A percentile compares a stretch with the other conserved stretches of the same genome.
Conservation (phyloP, 2,113 vertebrate genomes). For the Corvus moneduloides region DNA sequence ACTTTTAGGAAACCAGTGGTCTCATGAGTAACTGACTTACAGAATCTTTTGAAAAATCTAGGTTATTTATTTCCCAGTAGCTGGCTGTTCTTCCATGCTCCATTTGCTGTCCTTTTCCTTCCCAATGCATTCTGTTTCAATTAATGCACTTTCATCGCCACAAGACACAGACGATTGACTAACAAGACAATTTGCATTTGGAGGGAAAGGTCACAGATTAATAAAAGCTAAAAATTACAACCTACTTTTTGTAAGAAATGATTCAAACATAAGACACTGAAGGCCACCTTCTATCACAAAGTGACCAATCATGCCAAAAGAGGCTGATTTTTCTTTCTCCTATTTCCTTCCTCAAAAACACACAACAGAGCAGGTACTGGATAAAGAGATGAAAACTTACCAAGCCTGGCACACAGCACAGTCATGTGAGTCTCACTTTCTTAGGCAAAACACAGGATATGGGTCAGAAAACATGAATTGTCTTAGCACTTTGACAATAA, state of each 20-base stretch:
- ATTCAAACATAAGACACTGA: not conserved
- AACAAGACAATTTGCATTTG: not conserved
- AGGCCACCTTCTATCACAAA: not conserved
- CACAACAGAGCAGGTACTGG: rapidly evolving
- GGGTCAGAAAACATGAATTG: conserved; percentile 31
- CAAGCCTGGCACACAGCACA: not conserved
- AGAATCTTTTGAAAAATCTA: not conserved
- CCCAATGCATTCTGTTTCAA: not conserved
- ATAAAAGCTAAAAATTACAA: not conserved
- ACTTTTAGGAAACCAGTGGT: not conserved
- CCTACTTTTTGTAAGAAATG: not conserved
- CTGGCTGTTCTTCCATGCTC: not conserved
- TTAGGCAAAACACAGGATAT: conserved; percentile 20
- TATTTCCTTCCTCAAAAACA: not conserved
- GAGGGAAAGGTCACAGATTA: not conserved
- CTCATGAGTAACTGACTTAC: not conserved
- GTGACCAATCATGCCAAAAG: not conserved
- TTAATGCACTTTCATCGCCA: not conserved
- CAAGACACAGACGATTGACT: not conserved
- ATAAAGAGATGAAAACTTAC: not conserved
- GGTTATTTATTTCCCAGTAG: not conserved
- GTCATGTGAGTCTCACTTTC: not conserved
- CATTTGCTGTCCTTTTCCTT: conserved; percentile 5
- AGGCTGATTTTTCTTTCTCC: not conserved
- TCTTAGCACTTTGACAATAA: conserved; percentile 4